Evolutionary conservation across 2,797 vertebrate species (phyloP), one percentile per base, ranked within the genome.

Genomic region (Microctenopoma steveboyesi): DNA sequence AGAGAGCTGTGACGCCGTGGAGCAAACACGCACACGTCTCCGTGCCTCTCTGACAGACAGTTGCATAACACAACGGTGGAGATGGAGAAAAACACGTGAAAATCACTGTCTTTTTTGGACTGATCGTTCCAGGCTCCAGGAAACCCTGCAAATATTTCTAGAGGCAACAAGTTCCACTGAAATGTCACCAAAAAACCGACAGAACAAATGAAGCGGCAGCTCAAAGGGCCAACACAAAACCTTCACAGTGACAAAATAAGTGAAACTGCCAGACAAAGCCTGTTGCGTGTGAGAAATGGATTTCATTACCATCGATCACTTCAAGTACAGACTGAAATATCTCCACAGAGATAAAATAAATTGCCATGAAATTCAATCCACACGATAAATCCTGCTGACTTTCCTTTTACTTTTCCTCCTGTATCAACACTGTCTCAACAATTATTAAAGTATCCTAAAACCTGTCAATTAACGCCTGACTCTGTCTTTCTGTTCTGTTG

Each of bases 121-220:
- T 62, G 50, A 79, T 57, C 45, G 15, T 27, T 71, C 25, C 48
- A n/a, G 58, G 8, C 68, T 76, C 61, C 47, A 59, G 68, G 63
- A 74, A 78, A 72, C 16, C 25, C 40, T 11, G 16, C 52, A 74
- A 71, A 70, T 45, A 62, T 82, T 74, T 59, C 57, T 43, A 64
- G 63, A 74, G 52, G 43, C 11, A 5, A 22, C 8, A 50, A n/a
- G 25, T 66, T 76, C 53, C 56, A 61, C 39, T 68, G 47, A 76
- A 40, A 70, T 63, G 27, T 43, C 47, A 62, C 40, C 5, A 40
- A 33, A 57, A 45, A 58, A 25, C 40, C 15, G 28, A 16, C 47
- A 65, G 10, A 61, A 39, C 54, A 62, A 18, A 61, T 76, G 13
- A 51, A 7, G 40, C 22, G n/a, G 6, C 48, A 50, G 25, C 45